phyloP scores from a whole-genome alignment of 2,113 vertebrate genomes.

The Varanus komodoensis region DNA sequence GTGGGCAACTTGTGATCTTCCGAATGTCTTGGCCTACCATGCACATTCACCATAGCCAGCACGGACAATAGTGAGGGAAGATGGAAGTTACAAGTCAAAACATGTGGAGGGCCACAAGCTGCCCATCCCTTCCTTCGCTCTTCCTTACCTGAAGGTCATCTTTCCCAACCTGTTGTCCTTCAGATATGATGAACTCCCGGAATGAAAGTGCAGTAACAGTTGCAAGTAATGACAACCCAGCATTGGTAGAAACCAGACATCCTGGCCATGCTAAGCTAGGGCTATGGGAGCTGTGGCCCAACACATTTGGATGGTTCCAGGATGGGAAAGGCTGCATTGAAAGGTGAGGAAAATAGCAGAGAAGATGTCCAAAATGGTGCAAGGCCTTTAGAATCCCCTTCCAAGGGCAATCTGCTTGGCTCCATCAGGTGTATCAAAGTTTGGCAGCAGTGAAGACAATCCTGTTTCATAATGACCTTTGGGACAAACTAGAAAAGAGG shows the following conservation, averaged over 20 bases:
- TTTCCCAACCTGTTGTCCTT: not conserved
- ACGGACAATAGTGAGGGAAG: too few relatives aligned
- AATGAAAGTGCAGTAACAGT: too few relatives aligned
- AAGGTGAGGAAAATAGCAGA: not conserved
- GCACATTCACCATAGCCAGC: too few relatives aligned
- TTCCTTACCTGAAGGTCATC: not conserved
- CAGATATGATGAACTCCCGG: not conserved
- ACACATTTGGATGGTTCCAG: not conserved
- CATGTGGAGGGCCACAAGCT: too few relatives aligned
- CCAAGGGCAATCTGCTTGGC: not conserved
- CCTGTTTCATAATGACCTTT: not conserved
- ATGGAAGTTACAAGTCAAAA: too few relatives aligned
- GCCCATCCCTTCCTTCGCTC: not conserved
- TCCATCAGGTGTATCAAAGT: not conserved
- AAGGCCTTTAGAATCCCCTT: not conserved
- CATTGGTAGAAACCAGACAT: too few relatives aligned
- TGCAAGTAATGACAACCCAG: too few relatives aligned
- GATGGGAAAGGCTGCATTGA: not conserved
- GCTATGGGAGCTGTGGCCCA: not conserved
- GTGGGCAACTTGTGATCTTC: too few relatives aligned
- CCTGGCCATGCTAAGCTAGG: too few relatives aligned
- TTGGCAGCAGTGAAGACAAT: not conserved
- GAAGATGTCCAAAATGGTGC: not conserved
- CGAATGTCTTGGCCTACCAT: too few relatives aligned
- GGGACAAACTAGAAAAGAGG: not conserved